phyloP scores from a whole-genome alignment of 2,113 vertebrate genomes.

The Rhinopithecus roxellana region DNA sequence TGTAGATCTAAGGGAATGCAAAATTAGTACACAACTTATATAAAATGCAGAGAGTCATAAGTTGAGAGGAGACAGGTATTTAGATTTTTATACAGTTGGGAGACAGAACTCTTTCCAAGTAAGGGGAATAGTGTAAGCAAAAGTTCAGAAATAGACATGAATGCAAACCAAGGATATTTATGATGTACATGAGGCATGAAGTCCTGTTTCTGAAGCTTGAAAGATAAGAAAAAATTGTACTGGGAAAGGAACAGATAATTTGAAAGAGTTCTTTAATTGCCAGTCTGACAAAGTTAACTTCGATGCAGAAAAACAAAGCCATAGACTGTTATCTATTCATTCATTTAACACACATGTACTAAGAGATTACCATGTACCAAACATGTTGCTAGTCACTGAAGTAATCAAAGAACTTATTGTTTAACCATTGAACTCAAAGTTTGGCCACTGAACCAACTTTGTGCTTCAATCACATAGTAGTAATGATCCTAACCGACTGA shows the following conservation, averaged over 20 bases:
- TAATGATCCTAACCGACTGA: neutral
- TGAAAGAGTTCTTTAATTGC: neutral
- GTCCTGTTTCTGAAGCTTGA: neutral
- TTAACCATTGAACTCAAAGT: neutral
- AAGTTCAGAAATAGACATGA: conserved; percentile 20
- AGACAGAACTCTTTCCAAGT: neutral
- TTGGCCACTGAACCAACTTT: neutral
- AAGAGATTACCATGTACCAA: neutral
- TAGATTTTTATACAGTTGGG: neutral
- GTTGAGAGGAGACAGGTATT: neutral
- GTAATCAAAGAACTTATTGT: neutral
- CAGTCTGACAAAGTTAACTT: neutral
- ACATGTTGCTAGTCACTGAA: neutral
- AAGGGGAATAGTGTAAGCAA: neutral
- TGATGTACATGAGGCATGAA: neutral
- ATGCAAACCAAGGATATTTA: neutral
- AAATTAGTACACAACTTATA: neutral
- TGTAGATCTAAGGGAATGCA: neutral
- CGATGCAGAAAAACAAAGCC: neutral
- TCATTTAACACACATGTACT: neutral
- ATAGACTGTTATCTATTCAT: neutral
- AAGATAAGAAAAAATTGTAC: neutral
- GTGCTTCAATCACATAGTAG: neutral
- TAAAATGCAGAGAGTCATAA: neutral
- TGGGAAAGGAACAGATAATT: neutral